Conservation (phyloP, 2,888 invertebrate species). For the Sarcophaga carnaria region DNA sequence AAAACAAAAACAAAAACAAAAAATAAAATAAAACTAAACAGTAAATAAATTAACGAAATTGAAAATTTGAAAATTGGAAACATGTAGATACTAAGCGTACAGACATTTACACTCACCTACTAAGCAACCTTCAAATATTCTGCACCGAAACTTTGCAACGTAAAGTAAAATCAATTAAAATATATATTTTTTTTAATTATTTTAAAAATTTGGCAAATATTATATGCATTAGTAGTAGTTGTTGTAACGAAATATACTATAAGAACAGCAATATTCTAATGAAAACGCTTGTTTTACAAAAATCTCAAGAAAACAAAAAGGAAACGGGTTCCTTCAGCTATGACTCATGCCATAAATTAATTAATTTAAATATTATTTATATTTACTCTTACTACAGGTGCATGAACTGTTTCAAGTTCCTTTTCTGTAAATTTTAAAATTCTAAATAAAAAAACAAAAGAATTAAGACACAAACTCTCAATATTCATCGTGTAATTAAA, state of each 20-base stretch:
- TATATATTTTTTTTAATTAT: background rate
- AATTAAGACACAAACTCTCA: constrained; percentile 19
- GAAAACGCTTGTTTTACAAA: too few relatives aligned
- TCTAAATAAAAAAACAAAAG: background rate
- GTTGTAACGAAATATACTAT: background rate
- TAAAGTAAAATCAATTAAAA: background rate
- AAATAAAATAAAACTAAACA: background rate
- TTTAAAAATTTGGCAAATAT: background rate
- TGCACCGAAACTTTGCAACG: background rate
- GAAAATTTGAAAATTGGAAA: constrained; percentile 11
- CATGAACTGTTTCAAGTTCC: too few relatives aligned
- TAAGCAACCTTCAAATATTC: constrained; percentile 38
- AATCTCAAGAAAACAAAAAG: too few relatives aligned
- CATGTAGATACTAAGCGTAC: constrained; percentile 10
- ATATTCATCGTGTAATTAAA: too few relatives aligned
- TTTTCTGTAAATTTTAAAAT: too few relatives aligned
- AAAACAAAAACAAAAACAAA: background rate
- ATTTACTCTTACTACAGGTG: too few relatives aligned
- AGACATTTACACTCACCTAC: background rate
- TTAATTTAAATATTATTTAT: too few relatives aligned
- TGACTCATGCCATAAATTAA: too few relatives aligned
- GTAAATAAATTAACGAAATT: background rate
- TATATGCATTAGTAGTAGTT: background rate
- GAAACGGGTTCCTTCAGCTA: too few relatives aligned
- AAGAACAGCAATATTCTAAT: too few relatives aligned